These are phyloP conservation scores for Grantiella picta DNA, from an alignment of 2,113 vertebrate genomes.

Conservation along the genomic window DNA sequence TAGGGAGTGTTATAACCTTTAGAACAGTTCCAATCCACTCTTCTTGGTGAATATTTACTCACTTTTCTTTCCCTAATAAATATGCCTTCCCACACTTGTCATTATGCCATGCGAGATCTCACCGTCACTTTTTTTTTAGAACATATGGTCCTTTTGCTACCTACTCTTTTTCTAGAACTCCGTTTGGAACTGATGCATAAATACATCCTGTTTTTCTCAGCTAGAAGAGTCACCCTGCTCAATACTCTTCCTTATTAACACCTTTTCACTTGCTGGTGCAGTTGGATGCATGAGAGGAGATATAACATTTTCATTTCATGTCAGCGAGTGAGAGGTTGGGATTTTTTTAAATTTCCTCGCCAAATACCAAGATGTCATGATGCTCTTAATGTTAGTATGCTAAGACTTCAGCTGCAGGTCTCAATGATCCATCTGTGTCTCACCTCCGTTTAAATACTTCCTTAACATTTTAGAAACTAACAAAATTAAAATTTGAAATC, in stretches of 20 bases:
- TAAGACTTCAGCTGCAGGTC: background rate
- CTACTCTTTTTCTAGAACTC: constrained; percentile 1
- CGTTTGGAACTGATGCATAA: constrained; percentile 22
- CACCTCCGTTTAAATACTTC: background rate
- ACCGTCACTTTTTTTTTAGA: background rate
- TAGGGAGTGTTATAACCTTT: background rate
- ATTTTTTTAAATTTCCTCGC: background rate
- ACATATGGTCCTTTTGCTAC: constrained; percentile 15
- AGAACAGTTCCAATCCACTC: background rate
- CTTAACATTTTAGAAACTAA: background rate
- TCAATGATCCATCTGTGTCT: background rate
- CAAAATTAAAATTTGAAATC: background rate
- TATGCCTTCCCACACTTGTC: background rate
- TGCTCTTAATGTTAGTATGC: background rate
- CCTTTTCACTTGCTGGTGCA: background rate
- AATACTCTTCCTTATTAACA: background rate
- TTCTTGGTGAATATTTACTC: background rate
- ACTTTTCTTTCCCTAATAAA: background rate
- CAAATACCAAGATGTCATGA: background rate
- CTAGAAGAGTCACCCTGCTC: background rate
- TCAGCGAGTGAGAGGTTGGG: background rate
- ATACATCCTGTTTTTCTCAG: constrained; percentile 32
- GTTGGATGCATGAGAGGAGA: background rate
- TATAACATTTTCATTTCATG: background rate
- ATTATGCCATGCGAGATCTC: background rate